Conservation (phyloP, 2,888 invertebrate genomes). For the Spatulosminthurus flaviceps region DNA sequence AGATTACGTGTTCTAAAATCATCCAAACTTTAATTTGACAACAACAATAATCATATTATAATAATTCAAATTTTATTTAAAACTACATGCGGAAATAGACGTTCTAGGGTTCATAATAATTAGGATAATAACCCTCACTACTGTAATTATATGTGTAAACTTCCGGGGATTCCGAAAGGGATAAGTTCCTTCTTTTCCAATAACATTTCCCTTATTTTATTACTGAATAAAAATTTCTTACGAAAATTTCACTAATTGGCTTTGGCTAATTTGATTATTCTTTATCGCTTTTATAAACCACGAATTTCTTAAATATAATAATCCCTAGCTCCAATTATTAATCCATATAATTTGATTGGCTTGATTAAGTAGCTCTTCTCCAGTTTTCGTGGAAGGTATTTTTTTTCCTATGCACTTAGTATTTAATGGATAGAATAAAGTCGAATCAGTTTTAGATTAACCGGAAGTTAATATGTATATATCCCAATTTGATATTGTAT, state of each 20-base stretch:
- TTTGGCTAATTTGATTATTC: background rate
- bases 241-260: constrained; percentile 12
- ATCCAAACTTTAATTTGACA: background rate
- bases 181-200: background rate
- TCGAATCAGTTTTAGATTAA: background rate
- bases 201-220: background rate
- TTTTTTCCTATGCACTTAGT: background rate
- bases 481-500: too few relatives aligned
- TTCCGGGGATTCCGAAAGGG: too few relatives aligned
- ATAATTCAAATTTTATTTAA: background rate
- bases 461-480: background rate
- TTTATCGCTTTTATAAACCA: background rate
- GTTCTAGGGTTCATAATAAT: too few relatives aligned
- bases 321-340: too few relatives aligned
- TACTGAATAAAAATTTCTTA: constrained; percentile 1
- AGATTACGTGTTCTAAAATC: background rate
- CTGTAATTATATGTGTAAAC: too few relatives aligned
- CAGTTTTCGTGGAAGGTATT: background rate
- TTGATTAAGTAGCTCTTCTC: constrained; percentile 9
- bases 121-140: too few relatives aligned
- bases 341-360: background rate
- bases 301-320: background rate
- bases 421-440: background rate
- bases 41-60: too few relatives aligned
- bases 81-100: too few relatives aligned